A percentile compares a stretch with the other conserved stretches of the same genome.
Evolutionary conservation across 2,888 invertebrate genomes (phyloP).

Genomic region (Melinaea menophilus): DNA sequence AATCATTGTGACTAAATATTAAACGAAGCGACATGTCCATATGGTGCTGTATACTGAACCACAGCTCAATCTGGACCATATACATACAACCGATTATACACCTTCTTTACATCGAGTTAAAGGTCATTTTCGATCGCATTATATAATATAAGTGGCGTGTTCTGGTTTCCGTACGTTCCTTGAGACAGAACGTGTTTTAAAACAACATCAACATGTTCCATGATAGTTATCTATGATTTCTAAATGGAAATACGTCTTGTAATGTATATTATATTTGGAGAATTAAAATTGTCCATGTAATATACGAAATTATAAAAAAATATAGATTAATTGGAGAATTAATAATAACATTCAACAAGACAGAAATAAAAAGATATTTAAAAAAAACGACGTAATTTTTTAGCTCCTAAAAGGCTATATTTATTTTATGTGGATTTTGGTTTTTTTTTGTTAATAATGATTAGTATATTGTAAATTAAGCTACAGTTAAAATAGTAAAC

Average conservation of each 20-base stretch:
- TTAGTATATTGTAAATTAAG: too few relatives aligned
- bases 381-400: too few relatives aligned
- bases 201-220: slow-evolving; percentile 25
- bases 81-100: slow-evolving; percentile 38
- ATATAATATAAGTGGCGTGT: background rate
- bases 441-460: too few relatives aligned
- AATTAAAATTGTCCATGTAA: too few relatives aligned
- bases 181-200: slow-evolving; percentile 30
- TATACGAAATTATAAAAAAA: too few relatives aligned
- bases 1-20: slow-evolving; percentile 42
- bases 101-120: slow-evolving; percentile 12
- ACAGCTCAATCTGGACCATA: slow-evolving; percentile 50
- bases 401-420: too few relatives aligned
- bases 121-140: slow-evolving; percentile 3
- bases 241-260: slow-evolving; percentile 7
- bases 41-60: slow-evolving; percentile 47
- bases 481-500: background rate
- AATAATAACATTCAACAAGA: too few relatives aligned
- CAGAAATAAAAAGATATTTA: too few relatives aligned
- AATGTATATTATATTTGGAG: background rate
- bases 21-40: slow-evolving; percentile 49
- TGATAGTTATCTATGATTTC: slow-evolving; percentile 23
- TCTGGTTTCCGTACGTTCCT: slow-evolving; percentile 14
- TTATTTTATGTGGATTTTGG: too few relatives aligned
- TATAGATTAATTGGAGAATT: too few relatives aligned